Evolutionary conservation across 2,113 vertebrate genomes (phyloP).

Genomic region (Hyaena hyaena): DNA sequence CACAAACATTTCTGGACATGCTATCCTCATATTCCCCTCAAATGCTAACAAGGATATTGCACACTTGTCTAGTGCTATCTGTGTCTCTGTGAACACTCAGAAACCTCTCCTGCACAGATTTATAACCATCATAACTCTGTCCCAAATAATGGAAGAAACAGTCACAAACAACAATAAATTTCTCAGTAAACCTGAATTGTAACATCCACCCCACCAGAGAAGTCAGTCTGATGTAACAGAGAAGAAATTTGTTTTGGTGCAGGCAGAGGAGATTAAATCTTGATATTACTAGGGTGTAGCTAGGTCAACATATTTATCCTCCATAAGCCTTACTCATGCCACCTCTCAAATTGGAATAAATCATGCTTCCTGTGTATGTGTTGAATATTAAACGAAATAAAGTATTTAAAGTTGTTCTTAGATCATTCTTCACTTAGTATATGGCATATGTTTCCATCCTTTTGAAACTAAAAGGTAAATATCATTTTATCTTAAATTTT

Average conservation of each 20-base stretch:
- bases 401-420: background rate
- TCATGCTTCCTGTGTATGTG: background rate
- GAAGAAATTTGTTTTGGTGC: background rate
- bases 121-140: background rate
- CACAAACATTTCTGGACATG: background rate
- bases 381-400: constrained; percentile 4
- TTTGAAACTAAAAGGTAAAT: background rate
- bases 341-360: background rate
- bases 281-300: background rate
- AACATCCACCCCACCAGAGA: background rate
- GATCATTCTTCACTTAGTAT: background rate
- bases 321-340: background rate
- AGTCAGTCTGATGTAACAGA: background rate
- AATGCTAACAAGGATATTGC: background rate
- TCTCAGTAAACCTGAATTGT: background rate
- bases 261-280: background rate
- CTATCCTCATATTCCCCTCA: background rate
- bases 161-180: background rate
- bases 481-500: background rate
- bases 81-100: background rate
- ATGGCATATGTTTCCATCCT: background rate
- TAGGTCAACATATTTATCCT: background rate
- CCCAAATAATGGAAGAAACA: background rate
- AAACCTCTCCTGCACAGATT: background rate
- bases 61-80: background rate